Base-by-base conservation (phyloP, 2,797 vertebrate genomes). In the Sphaeramia orbicularis region DNA sequence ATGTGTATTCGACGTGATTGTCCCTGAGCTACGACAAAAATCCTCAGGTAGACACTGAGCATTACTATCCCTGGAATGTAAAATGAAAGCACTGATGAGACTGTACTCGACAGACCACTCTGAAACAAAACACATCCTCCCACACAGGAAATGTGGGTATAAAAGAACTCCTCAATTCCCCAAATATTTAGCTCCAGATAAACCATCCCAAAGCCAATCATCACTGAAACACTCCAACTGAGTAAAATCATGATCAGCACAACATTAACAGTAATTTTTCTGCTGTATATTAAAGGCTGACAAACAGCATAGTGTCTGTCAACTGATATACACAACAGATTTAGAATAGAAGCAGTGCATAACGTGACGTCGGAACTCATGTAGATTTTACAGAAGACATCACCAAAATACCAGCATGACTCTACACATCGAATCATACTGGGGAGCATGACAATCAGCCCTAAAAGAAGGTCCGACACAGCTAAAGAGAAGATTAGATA, bases 361-460 rank as follows among this genome's bases (percentile, higher is more conserved):
- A 82, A 35, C 44, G 52, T 65, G 18, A 82, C 27, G 19, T 78
- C 74, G 36, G 54, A 63, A 43, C 71, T 82, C 27, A 54, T n/a
- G 45, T 27, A 68, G 14, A 82, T 21, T 51, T 67, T 52, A 45
- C 78, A 81, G 32, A 77, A 64, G 6, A 71, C 0, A 1, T 82
- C 67, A 2, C 79, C 79, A 49, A 82, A 74, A 55, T 68, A 82
- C 79, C 79, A 82, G 24, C 79, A 82, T 12, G 71, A 36, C 47
- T 82, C 75, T 1, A 82, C 35, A 21, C 15, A 44, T 13, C 1
- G 30, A 61, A 78, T 21, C 71, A 82, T 71, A 27, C 21, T 19
- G 19, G 79, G 79, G 1, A 71, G 36, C 79, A 82, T 82, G 45
- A 82, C 71, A 0, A 82, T 1, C 10, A 64, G 0, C 10, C 79